A percentile compares a stretch with the other conserved stretches of the same genome.
phyloP scores from a whole-genome alignment of 2,888 invertebrate genomes.

The Drosophila basisetae region DNA sequence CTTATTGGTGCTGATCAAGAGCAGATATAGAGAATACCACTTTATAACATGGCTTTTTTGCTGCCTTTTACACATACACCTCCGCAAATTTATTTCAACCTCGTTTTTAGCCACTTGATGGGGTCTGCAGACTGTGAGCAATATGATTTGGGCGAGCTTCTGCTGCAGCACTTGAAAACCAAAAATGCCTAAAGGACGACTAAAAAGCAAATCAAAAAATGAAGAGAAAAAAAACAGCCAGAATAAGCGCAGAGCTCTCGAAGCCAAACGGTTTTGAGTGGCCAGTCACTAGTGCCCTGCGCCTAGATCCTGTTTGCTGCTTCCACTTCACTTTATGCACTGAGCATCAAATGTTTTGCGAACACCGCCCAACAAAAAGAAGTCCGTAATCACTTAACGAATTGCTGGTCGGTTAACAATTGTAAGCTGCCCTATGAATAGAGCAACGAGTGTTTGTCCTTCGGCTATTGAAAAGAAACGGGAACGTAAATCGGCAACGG shows the following conservation, averaged over 20 bases:
- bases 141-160: constrained; percentile 21
- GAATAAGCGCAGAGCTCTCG: constrained; percentile 25
- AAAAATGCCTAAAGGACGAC: constrained; percentile 42
- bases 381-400: constrained; percentile 66
- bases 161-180: constrained; percentile 32
- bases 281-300: constrained; percentile 31
- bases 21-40: not conserved
- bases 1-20: not conserved
- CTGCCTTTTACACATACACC: not conserved
- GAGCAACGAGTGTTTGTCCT: constrained; percentile 9
- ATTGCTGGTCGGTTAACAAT: constrained; percentile 54
- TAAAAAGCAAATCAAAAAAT: constrained; percentile 3
- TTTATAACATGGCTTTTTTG: not conserved
- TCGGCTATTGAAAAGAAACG: not conserved
- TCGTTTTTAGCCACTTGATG: constrained; percentile 17
- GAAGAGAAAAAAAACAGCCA: not conserved
- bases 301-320: constrained; percentile 6
- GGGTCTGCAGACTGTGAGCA: not conserved
- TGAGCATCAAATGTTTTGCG: constrained; percentile 29
- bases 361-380: constrained; percentile 27
- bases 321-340: constrained; percentile 34
- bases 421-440: constrained; percentile 31
- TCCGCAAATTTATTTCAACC: not conserved
- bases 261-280: constrained; percentile 42
- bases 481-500: not conserved